Percentiles rank a stretch among this genome's conserved stretches.
Evolutionary conservation across 2,113 vertebrate genomes (phyloP).

Genomic region (Syngnathus typhle): DNA sequence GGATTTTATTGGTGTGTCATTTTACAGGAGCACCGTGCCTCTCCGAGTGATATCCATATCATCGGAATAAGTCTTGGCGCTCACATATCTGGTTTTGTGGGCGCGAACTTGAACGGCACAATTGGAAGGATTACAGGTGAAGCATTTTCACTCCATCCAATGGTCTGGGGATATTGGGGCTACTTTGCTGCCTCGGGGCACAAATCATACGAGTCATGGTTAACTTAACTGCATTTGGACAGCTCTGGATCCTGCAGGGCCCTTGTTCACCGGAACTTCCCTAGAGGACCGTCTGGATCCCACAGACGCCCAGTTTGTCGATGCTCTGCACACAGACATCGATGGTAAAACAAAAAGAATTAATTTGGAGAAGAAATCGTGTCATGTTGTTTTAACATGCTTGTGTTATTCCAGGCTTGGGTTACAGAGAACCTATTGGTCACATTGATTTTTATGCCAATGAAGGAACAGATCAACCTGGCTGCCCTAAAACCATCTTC

Average conservation of each 20-base stretch:
- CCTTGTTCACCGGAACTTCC: constrained; percentile 66
- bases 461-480: constrained; percentile 84
- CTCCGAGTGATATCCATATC: constrained; percentile 76
- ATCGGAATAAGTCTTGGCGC: constrained; percentile 94
- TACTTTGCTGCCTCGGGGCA: too few species aligned
- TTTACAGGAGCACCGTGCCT: constrained; percentile 71
- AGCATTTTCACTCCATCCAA: neutral
- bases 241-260: constrained; percentile 93
- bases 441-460: constrained; percentile 92
- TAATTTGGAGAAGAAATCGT: neutral
- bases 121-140: constrained; percentile 88
- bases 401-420: constrained; percentile 69
- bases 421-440: constrained; percentile 77
- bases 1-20: neutral
- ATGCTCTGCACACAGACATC: constrained; percentile 85
- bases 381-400: neutral
- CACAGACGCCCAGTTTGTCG: constrained; percentile 85
- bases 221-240: constrained; percentile 38
- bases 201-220: neutral
- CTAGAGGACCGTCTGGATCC: constrained; percentile 72
- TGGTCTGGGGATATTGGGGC: neutral
- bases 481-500: constrained; percentile 83
- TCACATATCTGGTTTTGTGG: constrained; percentile 88
- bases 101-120: constrained; percentile 73
- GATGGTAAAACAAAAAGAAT: constrained; percentile 67